Conservation (phyloP, 2,113 vertebrate genomes). For the Sylvicapra grimmia region DNA sequence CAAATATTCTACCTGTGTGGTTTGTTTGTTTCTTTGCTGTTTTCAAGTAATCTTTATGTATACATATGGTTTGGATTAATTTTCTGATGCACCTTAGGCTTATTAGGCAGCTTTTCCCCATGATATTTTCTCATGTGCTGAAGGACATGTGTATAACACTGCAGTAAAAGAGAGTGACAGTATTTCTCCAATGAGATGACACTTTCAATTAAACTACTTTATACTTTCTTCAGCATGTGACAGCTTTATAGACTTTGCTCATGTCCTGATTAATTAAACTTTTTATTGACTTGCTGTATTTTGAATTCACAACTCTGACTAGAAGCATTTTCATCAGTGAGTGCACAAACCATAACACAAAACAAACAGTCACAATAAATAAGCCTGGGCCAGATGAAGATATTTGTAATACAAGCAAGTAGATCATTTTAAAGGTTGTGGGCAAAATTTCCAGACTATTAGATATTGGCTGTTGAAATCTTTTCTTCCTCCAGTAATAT, state of each 20-base stretch:
- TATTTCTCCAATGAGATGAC: constrained; percentile 45
- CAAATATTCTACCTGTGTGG: not conserved
- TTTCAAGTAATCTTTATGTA: not conserved
- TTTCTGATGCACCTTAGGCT: not conserved
- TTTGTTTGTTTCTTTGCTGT: not conserved
- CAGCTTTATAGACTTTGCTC: constrained; percentile 47
- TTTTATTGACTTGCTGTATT: constrained; percentile 50
- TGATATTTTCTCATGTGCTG: not conserved
- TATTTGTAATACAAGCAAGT: not conserved
- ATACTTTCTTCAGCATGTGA: constrained; percentile 31
- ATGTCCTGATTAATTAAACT: constrained; percentile 59
- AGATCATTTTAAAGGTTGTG: constrained; percentile 13
- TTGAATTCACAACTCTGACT: constrained; percentile 25
- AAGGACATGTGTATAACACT: not conserved
- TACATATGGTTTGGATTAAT: not conserved
- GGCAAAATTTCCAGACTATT: constrained; percentile 27
- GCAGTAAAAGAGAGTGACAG: not conserved
- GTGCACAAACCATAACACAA: not conserved
- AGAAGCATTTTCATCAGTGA: constrained; percentile 30
- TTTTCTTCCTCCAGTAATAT: not conserved
- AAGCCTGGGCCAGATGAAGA: not conserved
- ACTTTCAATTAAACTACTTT: constrained; percentile 62
- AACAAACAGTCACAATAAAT: constrained; percentile 7
- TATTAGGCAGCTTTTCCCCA: not conserved
- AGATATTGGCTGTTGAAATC: constrained; percentile 26